A percentile compares a stretch with the other conserved stretches of the same genome.
phyloP scores from a whole-genome alignment of 2,888 invertebrate species.

The Eupelmus urozonus region DNA sequence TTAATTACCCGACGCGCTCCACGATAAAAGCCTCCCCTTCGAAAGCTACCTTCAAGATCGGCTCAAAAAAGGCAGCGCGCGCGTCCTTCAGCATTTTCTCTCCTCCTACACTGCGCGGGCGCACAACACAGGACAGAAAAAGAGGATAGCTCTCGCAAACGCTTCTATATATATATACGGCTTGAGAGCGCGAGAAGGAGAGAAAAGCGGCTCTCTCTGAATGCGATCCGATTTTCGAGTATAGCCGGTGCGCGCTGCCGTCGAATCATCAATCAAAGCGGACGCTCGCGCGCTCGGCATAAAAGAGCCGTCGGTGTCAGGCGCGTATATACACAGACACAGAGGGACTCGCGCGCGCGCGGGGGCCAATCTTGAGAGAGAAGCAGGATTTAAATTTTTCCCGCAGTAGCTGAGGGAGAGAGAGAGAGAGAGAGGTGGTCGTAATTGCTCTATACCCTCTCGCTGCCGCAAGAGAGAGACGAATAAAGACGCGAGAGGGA shows the following conservation, averaged over 20 bases:
- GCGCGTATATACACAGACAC: background rate
- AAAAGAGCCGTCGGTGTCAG: conserved; percentile 33
- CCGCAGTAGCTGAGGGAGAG: background rate
- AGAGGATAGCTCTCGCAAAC: too few relatives aligned
- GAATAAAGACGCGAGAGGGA: conserved; percentile 39
- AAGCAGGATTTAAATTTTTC: conserved; percentile 49
- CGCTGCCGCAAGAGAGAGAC: background rate
- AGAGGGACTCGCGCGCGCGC: background rate
- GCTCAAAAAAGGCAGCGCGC: too few relatives aligned
- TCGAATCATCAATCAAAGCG: conserved; percentile 58
- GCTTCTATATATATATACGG: too few relatives aligned
- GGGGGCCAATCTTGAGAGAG: background rate
- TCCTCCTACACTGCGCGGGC: too few relatives aligned
- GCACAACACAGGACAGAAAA: too few relatives aligned
- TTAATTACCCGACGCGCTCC: too few relatives aligned
- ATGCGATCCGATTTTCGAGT: too few relatives aligned
- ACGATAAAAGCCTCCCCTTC: too few relatives aligned
- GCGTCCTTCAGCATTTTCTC: too few relatives aligned
- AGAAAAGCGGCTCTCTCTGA: too few relatives aligned
- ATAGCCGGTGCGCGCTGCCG: background rate
- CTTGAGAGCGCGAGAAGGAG: too few relatives aligned
- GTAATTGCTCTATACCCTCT: conserved; percentile 47
- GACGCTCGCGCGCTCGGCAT: background rate
- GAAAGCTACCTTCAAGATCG: too few relatives aligned
- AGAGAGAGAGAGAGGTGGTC: conserved; percentile 24